Percentiles rank a stretch among this genome's conserved stretches.
These are phyloP conservation scores for Pseudonaja textilis DNA, from an alignment of 2,113 vertebrate genomes.

Conservation along the genomic window DNA sequence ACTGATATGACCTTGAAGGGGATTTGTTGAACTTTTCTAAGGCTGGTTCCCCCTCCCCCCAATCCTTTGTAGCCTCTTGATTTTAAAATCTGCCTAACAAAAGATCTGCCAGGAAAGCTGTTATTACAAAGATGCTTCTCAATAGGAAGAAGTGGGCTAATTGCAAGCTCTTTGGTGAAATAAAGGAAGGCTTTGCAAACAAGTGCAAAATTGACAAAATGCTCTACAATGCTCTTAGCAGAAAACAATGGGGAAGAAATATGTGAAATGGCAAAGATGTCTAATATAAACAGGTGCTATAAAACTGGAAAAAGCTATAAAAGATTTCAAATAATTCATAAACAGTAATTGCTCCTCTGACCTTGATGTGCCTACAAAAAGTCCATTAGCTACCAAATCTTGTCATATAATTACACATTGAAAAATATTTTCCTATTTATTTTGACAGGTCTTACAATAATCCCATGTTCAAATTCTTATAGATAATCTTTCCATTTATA, in stretches of 20 bases:
- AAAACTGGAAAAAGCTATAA: constrained; percentile 62
- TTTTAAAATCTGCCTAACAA: constrained; percentile 77
- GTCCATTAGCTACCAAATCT: constrained; percentile 76
- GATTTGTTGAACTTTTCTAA: constrained; percentile 73
- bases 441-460: constrained; percentile 68
- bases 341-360: constrained; percentile 72
- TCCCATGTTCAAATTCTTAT: constrained; percentile 59
- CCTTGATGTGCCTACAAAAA: constrained; percentile 73
- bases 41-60: constrained; percentile 55
- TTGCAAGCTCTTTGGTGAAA: constrained; percentile 75
- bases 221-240: constrained; percentile 61
- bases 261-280: constrained; percentile 70
- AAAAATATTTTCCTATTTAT: constrained; percentile 69
- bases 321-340: constrained; percentile 75
- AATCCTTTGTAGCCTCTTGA: constrained; percentile 71
- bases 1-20: constrained; percentile 73
- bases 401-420: constrained; percentile 74
- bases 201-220: constrained; percentile 72
- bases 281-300: constrained; percentile 65
- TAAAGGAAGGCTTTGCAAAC: constrained; percentile 75
- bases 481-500: constrained; percentile 49
- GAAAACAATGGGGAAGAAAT: constrained; percentile 58
- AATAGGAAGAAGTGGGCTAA: constrained; percentile 75
- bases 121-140: constrained; percentile 75
- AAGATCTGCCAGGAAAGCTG: constrained; percentile 74